These are phyloP conservation scores for Psylliodes chrysocephalus DNA, from an alignment of 2,888 invertebrate genomes.

Conservation along the genomic window DNA sequence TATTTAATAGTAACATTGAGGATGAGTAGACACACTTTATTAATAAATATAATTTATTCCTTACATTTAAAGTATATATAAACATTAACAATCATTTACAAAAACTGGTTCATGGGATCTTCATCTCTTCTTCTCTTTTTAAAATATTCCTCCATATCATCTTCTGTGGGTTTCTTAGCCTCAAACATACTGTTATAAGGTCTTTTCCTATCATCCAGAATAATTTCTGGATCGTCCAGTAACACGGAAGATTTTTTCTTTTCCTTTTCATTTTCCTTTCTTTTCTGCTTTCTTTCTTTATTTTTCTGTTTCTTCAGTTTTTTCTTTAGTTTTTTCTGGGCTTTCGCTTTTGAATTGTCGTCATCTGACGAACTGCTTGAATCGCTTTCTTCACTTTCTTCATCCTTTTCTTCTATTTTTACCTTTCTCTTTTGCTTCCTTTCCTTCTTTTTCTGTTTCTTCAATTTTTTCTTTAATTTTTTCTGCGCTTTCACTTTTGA, in stretches of 20 bases:
- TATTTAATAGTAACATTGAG: too few species aligned
- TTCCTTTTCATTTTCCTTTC: conserved; percentile 61
- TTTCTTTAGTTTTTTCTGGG: conserved; percentile 56
- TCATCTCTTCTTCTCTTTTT: conserved; percentile 85
- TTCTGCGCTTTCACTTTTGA: conserved; percentile 55
- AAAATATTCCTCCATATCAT: conserved; percentile 93
- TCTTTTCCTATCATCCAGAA: conserved; percentile 88
- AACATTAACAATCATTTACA: conserved; percentile 40
- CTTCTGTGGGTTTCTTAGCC: conserved; percentile 86
- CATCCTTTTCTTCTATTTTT: conserved; percentile 44
- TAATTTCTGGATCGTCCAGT: conserved; percentile 56
- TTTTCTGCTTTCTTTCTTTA: conserved; percentile 58
- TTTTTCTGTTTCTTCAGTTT: conserved; percentile 64
- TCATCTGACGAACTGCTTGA: conserved; percentile 39
- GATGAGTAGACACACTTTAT: too few species aligned
- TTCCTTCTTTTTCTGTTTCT: conserved; percentile 55
- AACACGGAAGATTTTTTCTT: conserved; percentile 62
- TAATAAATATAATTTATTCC: too few species aligned
- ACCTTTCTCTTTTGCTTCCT: conserved; percentile 36
- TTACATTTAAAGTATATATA: too few species aligned
- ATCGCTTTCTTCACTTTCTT: conserved; percentile 43
- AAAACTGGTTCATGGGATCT: conserved; percentile 89
- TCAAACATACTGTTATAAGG: conserved; percentile 93
- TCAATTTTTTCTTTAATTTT: conserved; percentile 49
- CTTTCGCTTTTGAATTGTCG: conserved; percentile 58